Percentiles rank a stretch among this genome's conserved stretches.
Evolutionary conservation across 2,888 invertebrate species (phyloP).

Genomic region (Drosophila fungiperda): DNA sequence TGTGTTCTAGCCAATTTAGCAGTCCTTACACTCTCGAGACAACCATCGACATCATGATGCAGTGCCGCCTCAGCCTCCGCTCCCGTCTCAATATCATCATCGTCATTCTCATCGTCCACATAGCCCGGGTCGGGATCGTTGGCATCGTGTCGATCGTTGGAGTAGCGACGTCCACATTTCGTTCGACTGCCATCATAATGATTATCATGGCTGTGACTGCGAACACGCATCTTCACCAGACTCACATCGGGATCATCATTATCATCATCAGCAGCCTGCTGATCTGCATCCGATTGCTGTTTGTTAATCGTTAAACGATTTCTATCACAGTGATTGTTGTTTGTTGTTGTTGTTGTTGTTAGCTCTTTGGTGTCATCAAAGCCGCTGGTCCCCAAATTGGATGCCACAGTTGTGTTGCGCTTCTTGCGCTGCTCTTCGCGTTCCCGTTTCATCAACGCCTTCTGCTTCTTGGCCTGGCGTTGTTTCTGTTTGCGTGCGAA

Average conservation of each 20-base stretch:
- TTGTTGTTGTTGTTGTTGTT: slow-evolving; percentile 12
- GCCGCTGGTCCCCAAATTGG: slow-evolving; percentile 67
- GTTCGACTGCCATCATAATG: slow-evolving; percentile 46
- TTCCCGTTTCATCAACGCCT: slow-evolving; percentile 72
- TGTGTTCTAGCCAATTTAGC: slow-evolving; percentile 71
- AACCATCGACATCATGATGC: slow-evolving; percentile 36
- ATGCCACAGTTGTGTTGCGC: slow-evolving; percentile 71
- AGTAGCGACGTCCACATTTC: slow-evolving; percentile 32
- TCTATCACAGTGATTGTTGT: slow-evolving; percentile 59
- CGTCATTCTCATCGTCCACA: slow-evolving; percentile 29
- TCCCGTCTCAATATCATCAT: slow-evolving; percentile 60
- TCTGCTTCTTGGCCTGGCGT: slow-evolving; percentile 78
- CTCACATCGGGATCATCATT: slow-evolving; percentile 25
- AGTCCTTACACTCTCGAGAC: slow-evolving; percentile 68
- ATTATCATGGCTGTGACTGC: slow-evolving; percentile 70
- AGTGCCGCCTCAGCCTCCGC: slow-evolving; percentile 63
- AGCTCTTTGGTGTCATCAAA: slow-evolving; percentile 45
- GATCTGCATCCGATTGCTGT: slow-evolving; percentile 40
- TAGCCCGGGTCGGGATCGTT: slow-evolving; percentile 33
- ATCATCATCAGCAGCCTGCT: slow-evolving; percentile 8
- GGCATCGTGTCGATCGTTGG: slow-evolving; percentile 31
- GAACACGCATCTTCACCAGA: slow-evolving; percentile 58
- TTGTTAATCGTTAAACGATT: slow-evolving; percentile 57
- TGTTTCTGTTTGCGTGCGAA: slow-evolving; percentile 82
- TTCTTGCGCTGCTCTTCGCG: slow-evolving; percentile 74